Evolutionary conservation across 2,797 vertebrate species (phyloP).

Genomic region (Pangasius krempfi): DNA sequence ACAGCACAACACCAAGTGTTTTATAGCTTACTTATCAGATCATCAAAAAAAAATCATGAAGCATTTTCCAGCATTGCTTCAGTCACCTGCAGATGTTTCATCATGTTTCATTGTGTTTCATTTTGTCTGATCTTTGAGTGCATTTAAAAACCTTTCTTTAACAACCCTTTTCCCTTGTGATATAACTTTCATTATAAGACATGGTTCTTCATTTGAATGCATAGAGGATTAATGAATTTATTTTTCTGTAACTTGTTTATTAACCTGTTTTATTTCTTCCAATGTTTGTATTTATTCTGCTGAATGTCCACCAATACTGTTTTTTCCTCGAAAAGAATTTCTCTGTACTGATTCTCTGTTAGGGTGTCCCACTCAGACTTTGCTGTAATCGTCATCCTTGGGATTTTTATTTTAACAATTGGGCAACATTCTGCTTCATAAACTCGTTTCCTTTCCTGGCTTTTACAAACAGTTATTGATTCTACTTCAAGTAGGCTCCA

Average conservation of each 20-base stretch:
- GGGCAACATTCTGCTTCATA: background rate
- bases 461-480: background rate
- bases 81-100: background rate
- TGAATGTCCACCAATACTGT: background rate
- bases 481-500: background rate
- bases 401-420: background rate
- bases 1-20: background rate
- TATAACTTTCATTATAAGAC: background rate
- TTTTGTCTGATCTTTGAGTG: background rate
- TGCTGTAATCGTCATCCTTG: background rate
- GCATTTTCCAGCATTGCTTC: background rate
- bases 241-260: background rate
- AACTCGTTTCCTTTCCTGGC: background rate
- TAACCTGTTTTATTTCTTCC: too few relatives aligned
- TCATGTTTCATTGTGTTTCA: too few relatives aligned
- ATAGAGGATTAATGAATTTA: background rate
- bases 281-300: background rate
- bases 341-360: background rate
- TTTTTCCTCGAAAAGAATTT: background rate
- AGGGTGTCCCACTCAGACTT: background rate
- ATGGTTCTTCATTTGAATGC: background rate
- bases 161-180: background rate
- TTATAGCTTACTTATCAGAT: background rate
- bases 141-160: background rate
- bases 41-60: background rate